These are phyloP conservation scores for Torymus auratus DNA, from an alignment of 2,888 invertebrate species.

Conservation along the genomic window DNA sequence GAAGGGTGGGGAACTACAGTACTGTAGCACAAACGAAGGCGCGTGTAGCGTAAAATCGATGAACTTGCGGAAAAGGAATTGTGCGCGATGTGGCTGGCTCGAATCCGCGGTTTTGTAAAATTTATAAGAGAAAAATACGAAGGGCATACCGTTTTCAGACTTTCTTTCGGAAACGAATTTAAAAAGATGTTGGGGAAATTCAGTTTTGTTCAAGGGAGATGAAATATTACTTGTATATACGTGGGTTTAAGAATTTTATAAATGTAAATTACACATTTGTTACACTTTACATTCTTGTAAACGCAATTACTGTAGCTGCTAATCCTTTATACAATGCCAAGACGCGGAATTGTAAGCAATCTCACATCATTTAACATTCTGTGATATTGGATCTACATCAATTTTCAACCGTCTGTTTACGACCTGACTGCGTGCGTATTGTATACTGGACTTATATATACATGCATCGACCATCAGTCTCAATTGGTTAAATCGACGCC, in stretches of 20 bases:
- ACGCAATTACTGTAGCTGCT: neutral
- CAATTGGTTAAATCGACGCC: slow-evolving; percentile 1
- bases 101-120: slow-evolving; percentile 28
- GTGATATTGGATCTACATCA: neutral
- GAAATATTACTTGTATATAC: too few species aligned
- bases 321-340: slow-evolving; percentile 6
- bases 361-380: neutral
- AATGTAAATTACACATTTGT: too few species aligned
- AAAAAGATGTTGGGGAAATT: too few species aligned
- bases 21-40: slow-evolving; percentile 16
- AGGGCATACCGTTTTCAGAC: neutral
- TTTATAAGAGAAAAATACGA: slow-evolving; percentile 23
- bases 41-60: slow-evolving; percentile 39
- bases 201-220: too few species aligned
- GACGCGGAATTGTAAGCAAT: neutral
- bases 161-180: neutral
- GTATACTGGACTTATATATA: too few species aligned
- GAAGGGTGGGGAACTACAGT: neutral
- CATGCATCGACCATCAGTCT: neutral
- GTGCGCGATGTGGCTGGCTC: slow-evolving; percentile 11
- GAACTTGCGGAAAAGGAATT: slow-evolving; percentile 44
- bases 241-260: too few species aligned
- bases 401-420: too few species aligned
- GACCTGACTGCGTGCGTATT: too few species aligned
- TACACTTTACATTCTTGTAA: neutral